Base-by-base conservation (phyloP, 2,797 vertebrate genomes). In the Falco cherrug region DNA sequence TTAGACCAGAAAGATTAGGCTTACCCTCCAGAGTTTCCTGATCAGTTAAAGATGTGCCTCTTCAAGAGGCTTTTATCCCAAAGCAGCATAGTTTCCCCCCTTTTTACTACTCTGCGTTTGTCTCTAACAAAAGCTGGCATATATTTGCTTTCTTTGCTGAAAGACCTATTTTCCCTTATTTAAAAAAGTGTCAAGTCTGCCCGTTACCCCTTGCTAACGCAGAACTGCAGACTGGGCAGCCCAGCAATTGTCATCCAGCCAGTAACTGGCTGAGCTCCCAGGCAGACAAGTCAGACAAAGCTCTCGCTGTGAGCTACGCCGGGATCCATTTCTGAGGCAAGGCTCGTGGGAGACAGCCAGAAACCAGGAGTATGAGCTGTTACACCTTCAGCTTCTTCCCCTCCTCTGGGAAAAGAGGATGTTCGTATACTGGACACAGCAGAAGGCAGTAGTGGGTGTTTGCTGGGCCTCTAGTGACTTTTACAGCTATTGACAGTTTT, bases 21-120 rank as follows among this genome's bases (percentile, higher is more conserved):
- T 25, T 13, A 87, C 71, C 64, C 19, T 17, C 37, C 50, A 89
- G 84, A 96, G 73, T 54, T 84, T 70, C 67, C 61, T 93, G 73
- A 95, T 96, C 89, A 92, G 67, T 90, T 95, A 95, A 95, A 96
- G 70, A 93, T 64, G 80, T 75, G 24, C 74, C 87, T 94, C 65
- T 76, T 89, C 70, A 60, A 85, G 83, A 68, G 15, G 22, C 11
- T 15, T 81, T 83, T 84, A 76, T 89, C 22, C 41, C 50, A 77
- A 95, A 77, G 85, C 71, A 71, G 11, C 84, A 63, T 82, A 76
- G 60, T 80, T 41, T 31, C 25, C 26, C 15, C 24, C 2, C 7
- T 24, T 84, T 88, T 81, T 69, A 47, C 25, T 5, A 17, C 8
- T 68, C 68, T 84, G 60, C 2, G 4, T 80, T 86, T 59, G 61